phyloP scores from a whole-genome alignment of 2,113 vertebrate species.

The Colinus virginianus region DNA sequence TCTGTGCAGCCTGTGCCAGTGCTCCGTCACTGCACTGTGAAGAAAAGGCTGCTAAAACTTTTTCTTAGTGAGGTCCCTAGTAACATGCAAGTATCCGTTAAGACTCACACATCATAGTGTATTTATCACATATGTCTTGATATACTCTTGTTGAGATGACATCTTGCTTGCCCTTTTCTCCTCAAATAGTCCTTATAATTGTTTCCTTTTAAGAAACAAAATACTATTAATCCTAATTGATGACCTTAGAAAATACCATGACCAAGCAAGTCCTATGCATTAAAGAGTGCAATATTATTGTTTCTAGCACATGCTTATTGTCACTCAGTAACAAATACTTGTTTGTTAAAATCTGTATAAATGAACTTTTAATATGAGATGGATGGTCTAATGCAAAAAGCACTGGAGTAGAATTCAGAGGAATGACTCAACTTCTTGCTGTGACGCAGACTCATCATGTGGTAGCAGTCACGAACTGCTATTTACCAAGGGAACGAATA shows the following conservation, averaged over 20 bases:
- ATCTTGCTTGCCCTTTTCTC: neutral
- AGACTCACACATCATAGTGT: neutral
- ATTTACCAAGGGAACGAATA: neutral
- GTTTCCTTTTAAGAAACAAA: neutral
- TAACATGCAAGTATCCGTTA: neutral
- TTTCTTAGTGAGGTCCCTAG: neutral
- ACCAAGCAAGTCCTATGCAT: neutral
- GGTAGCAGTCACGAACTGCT: constrained; percentile 35
- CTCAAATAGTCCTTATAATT: neutral
- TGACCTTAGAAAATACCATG: neutral
- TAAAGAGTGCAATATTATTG: neutral
- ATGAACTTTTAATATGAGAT: neutral
- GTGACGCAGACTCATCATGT: constrained; percentile 17
- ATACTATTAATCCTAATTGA: neutral
- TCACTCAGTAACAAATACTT: neutral
- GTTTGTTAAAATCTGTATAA: neutral
- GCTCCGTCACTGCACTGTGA: no score
- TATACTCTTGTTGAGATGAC: neutral
- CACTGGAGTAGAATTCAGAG: neutral
- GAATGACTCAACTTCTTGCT: constrained; percentile 42
- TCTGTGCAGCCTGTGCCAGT: no score
- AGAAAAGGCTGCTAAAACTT: neutral
- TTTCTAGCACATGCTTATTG: neutral
- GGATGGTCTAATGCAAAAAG: neutral
- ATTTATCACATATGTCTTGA: neutral